Evolutionary conservation across 1,140 invertebrate genomes (phyloP).

Genomic region (Cydia strobilella): DNA sequence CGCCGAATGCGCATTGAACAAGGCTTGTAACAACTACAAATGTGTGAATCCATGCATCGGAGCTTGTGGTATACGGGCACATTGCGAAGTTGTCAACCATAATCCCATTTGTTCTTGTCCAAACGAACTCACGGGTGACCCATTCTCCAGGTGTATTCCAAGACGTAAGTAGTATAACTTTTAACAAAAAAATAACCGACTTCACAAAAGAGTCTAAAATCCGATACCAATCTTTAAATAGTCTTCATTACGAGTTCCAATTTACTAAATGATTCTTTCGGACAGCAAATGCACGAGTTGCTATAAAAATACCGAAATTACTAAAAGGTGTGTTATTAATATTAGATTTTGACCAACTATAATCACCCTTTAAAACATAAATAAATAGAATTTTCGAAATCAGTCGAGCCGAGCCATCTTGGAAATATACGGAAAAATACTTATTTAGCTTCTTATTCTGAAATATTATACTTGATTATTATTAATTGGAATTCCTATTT

Average conservation of each 20-base stretch:
- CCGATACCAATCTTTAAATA: too few relatives aligned
- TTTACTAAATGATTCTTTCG: too few relatives aligned
- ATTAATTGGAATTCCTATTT: slow-evolving; percentile 41
- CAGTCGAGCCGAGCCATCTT: too few relatives aligned
- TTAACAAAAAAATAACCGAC: too few relatives aligned
- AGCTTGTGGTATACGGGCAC: slow-evolving; percentile 84
- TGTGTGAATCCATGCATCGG: slow-evolving; percentile 86
- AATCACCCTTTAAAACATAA: too few relatives aligned
- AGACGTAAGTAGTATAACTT: slow-evolving; percentile 76
- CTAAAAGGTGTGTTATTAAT: too few relatives aligned
- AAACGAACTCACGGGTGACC: slow-evolving; percentile 85
- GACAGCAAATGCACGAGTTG: too few relatives aligned
- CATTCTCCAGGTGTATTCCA: slow-evolving; percentile 83
- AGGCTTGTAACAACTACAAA: slow-evolving; percentile 85
- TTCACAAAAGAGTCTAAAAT: too few relatives aligned
- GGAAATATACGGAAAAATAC: background rate
- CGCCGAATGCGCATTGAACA: slow-evolving; percentile 82
- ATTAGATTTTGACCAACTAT: too few relatives aligned
- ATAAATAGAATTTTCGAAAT: too few relatives aligned
- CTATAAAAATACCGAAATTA: too few relatives aligned
- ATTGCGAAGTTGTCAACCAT: slow-evolving; percentile 84
- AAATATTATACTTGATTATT: slow-evolving; percentile 32
- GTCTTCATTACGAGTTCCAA: too few relatives aligned
- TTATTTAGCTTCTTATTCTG: background rate
- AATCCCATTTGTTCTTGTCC: slow-evolving; percentile 84